Conservation (phyloP, 1,140 invertebrate genomes). For the Centruroides sculpturatus region DNA sequence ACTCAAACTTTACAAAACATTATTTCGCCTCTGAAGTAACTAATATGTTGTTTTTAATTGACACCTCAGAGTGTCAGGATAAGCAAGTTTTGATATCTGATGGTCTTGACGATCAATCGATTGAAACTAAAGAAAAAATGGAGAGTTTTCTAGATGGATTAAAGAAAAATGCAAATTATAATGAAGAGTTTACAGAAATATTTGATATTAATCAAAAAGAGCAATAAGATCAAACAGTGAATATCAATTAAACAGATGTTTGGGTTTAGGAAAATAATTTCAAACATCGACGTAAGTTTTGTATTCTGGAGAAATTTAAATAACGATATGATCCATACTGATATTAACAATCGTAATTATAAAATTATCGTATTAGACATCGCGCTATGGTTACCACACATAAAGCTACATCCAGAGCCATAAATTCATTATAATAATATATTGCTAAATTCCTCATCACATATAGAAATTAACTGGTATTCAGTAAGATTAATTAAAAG, state of each 20-base stretch:
- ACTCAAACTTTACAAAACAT: background rate
- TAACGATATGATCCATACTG: background rate
- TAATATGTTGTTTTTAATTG: slow-evolving; percentile 1
- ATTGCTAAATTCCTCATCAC: background rate
- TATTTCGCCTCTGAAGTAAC: background rate
- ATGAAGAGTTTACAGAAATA: background rate
- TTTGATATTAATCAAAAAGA: background rate
- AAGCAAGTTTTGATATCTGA: background rate
- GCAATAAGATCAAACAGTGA: background rate
- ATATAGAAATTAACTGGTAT: background rate
- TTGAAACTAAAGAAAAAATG: background rate
- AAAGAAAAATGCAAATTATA: background rate
- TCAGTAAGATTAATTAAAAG: slow-evolving; percentile 1
- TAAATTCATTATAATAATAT: slow-evolving; percentile 1
- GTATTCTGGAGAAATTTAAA: background rate
- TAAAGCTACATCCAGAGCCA: background rate
- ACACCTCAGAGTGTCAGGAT: background rate
- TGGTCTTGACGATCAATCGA: background rate
- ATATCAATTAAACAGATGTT: slow-evolving; percentile 1
- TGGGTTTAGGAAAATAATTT: slow-evolving; percentile 1
- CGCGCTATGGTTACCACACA: background rate
- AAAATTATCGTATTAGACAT: background rate
- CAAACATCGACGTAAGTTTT: background rate
- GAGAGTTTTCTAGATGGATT: background rate
- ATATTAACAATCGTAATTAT: background rate